Evolutionary conservation across 2,888 invertebrate genomes (phyloP), one percentile per base, ranked within the genome.

Genomic region (Synanthedon formicaeformis): DNA sequence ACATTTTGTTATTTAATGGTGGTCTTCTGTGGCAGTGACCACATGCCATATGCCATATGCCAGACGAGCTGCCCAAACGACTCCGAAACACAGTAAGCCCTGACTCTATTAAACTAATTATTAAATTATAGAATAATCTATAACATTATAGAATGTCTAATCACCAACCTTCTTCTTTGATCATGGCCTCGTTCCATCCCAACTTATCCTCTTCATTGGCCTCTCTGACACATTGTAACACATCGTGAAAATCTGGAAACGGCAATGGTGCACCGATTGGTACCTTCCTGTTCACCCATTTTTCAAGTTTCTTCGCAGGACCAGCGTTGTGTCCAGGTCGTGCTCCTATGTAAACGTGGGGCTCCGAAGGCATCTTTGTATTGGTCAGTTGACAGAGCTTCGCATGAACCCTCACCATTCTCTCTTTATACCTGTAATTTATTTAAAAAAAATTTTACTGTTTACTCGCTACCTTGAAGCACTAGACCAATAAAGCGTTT

Each of bases 371-470:
- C 81, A 85, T 77, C 62, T 81, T 83, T 0, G 82, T 82, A 49
- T 90, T 90, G 0, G 90, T 90, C 60, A 92, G 64, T 67, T 91
- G 89, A 74, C 92, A 92, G 60, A 92, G 88, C 69, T 91, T 91
- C n/a, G 89, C 88, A 57, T 88, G 82, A 0, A 88, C 83, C 10
- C 80, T 69, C 6, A 85, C 75, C 70, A 88, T 75, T 56, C 88
- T 75, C 53, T 82, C 81, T 61, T 88, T 85, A 58, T 88, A 88
- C 57, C 89, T 89, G 58, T 41, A 71, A 66, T 2, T 53, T 10
- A 14, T 23, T 34, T 34, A 54, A 40, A 51, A 40, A 3, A 23
- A 50, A 8, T 11, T 14, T 13, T 2, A 16, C 4, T 51, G 2
- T 23, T 13, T 41, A n/a, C 48, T 52, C 12, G 5, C n/a, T 23